Percentiles rank a stretch among this genome's conserved stretches.
These are phyloP conservation scores for Gasterosteus aculeatus DNA, from an alignment of 2,113 vertebrate genomes.

Conservation along the genomic window DNA sequence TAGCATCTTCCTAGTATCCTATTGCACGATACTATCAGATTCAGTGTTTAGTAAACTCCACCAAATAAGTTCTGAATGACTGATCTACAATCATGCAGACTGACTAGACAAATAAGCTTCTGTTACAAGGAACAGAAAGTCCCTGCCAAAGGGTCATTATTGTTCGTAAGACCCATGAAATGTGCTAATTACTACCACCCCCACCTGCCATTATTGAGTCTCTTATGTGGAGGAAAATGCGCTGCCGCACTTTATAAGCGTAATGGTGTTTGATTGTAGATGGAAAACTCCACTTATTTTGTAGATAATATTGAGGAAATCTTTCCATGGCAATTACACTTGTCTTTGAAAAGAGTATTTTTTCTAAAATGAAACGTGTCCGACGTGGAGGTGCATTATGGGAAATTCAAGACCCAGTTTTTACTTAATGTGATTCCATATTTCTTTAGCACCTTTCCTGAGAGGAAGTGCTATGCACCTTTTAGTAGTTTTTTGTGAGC, in stretches of 20 bases:
- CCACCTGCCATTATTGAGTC: too few species aligned
- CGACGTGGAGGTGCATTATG: not conserved
- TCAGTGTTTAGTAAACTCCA: conserved; percentile 22
- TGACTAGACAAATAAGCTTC: not conserved
- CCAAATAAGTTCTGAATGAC: not conserved
- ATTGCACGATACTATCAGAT: conserved; percentile 2
- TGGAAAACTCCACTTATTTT: not conserved
- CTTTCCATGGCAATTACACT: too few species aligned
- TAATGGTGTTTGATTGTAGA: not conserved
- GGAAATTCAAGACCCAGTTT: not conserved
- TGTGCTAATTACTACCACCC: not conserved
- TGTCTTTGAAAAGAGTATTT: not conserved
- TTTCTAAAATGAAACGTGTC: not conserved
- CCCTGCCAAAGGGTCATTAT: not conserved
- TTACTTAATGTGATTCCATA: too few species aligned
- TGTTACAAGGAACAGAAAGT: conserved; percentile 1
- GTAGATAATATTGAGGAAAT: not conserved
- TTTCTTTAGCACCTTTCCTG: not conserved
- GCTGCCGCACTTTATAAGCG: not conserved
- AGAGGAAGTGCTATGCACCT: not conserved
- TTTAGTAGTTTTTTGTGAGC: not conserved
- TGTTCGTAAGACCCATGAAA: not conserved
- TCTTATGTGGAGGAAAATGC: not conserved
- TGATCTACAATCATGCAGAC: not conserved
- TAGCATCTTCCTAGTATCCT: conserved; percentile 9